Base-by-base conservation (phyloP, 1,140 invertebrate genomes). In the Neodiprion lecontei region DNA sequence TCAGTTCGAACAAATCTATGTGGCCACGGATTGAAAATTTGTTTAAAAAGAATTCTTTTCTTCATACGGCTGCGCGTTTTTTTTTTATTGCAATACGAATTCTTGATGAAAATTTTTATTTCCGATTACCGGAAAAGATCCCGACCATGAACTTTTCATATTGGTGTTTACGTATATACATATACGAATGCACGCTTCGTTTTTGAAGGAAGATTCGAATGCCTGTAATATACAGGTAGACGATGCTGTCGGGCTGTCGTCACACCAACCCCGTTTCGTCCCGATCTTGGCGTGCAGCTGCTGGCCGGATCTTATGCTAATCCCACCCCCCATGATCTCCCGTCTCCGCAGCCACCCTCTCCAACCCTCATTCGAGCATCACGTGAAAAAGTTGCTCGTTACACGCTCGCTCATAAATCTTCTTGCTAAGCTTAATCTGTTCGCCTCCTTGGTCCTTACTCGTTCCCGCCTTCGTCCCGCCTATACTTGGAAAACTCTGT, bases 351-450 rank as follows among this genome's bases (percentile, higher is more conserved):
- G 53, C 11, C 53, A 61, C 53, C 53, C 53, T 61, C 53, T 61
- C 53, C 78, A 81, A 76, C 80, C 75, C 81, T 71, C 74, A 74
- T 61, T 40, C 73, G 77, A 75, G 79, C 76, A 83, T 81, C 78
- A 76, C 74, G 80, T 84, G 82, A 84, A 83, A 84, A 84, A 83
- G 81, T 83, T 84, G 82, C 82, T 84, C 82, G 82, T 84, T 83
- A 84, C 81, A 82, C 79, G 81, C 77, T 78, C 78, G 80, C 76
- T 78, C 81, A 84, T 84, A 84, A 84, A 84, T 84, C 83, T 81
- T 78, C 78, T 75, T 76, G 75, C 79, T 80, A 83, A 84, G 83
- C 83, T 84, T 81, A 84, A 83, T 84, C 83, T 83, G 81, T 83
- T 82, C 80, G 76, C 73, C 79, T 76, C 75, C 75, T 65, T 48